Conservation (phyloP, 2,113 vertebrate species). For the Mastomys natalensis region DNA sequence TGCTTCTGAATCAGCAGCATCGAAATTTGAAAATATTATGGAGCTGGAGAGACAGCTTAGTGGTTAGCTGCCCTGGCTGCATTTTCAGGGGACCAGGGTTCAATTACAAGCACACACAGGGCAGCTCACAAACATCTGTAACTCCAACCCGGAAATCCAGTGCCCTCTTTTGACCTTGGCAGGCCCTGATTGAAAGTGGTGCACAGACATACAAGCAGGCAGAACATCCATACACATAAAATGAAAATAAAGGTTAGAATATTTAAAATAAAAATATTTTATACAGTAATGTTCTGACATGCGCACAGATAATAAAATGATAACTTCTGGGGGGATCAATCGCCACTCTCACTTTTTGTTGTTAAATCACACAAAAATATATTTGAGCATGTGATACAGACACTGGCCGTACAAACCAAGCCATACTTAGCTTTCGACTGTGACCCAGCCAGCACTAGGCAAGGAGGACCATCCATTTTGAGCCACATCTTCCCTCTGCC, state of each 20-base stretch:
- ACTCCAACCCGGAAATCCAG: not conserved
- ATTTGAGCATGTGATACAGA: not conserved
- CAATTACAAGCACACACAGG: not conserved
- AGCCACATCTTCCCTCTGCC: not conserved
- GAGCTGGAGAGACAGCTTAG: not conserved
- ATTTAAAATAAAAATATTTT: not conserved
- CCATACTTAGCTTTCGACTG: not conserved
- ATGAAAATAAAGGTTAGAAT: not conserved
- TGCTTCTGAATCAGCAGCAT: not conserved
- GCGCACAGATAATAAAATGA: no score
- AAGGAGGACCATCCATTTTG: not conserved
- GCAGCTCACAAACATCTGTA: not conserved
- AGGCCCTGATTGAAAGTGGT: not conserved
- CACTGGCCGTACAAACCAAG: not conserved
- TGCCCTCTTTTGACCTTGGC: not conserved
- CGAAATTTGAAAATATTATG: not conserved
- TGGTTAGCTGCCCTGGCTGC: not conserved
- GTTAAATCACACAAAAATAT: not conserved
- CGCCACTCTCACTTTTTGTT: not conserved
- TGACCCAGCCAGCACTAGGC: not conserved
- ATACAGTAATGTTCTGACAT: not conserved
- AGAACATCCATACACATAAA: not conserved
- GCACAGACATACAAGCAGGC: not conserved
- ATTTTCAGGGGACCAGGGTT: not conserved
- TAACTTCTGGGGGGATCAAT: not conserved